Evolutionary conservation across 2,113 vertebrate genomes (phyloP).

Genomic region (Trochalopteron elliotii): DNA sequence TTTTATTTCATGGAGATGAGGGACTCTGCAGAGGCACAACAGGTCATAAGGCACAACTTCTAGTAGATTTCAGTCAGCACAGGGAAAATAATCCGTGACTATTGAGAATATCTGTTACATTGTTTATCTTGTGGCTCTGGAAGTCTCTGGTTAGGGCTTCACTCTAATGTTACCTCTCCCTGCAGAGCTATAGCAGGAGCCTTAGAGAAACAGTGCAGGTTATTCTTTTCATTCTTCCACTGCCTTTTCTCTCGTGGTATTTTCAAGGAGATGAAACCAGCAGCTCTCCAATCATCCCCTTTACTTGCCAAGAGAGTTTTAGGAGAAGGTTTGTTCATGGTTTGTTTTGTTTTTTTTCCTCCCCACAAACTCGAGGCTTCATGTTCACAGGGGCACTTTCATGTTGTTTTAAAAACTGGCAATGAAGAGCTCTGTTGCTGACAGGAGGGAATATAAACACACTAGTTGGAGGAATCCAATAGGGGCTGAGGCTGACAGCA

Average conservation of each 20-base stretch:
- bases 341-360: background rate
- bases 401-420: background rate
- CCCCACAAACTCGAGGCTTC: background rate
- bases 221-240: background rate
- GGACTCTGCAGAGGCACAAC: background rate
- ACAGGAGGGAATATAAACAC: background rate
- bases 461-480: background rate
- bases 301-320: background rate
- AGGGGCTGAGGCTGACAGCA: background rate
- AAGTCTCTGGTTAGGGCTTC: background rate
- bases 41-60: background rate
- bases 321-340: accelerated
- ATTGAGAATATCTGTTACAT: background rate
- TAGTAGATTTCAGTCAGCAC: background rate
- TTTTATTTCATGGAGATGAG: background rate
- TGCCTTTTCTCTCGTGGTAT: background rate
- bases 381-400: background rate
- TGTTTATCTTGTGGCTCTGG: background rate
- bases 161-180: background rate
- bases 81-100: background rate
- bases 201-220: accelerated
- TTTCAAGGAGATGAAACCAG: background rate
- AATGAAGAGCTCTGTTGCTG: background rate
- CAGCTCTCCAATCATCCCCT: background rate
- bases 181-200: background rate